A percentile compares a stretch with the other conserved stretches of the same genome.
Conservation (phyloP, 2,888 invertebrate species). For the Himalopsyche tibetana region DNA sequence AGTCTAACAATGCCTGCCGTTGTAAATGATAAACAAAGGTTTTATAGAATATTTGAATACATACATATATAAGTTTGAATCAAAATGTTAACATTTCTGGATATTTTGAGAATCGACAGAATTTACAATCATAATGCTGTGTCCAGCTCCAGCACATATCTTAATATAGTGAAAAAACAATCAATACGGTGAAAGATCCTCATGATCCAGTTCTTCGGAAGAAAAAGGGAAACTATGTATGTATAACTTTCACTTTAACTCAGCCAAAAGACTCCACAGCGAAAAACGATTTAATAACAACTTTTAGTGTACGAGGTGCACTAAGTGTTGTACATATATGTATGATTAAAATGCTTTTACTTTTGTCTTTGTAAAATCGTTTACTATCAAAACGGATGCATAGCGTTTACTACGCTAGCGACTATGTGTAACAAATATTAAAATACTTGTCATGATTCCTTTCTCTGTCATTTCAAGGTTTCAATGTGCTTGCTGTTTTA, state of each 20-base stretch:
- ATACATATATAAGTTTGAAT: too few relatives aligned
- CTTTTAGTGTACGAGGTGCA: too few relatives aligned
- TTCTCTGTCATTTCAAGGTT: slow-evolving; percentile 1
- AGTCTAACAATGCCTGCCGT: too few relatives aligned
- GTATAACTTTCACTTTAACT: background rate
- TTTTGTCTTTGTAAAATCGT: slow-evolving; percentile 6
- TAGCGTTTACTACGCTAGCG: background rate
- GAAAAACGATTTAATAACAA: background rate
- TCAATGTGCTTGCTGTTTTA: background rate
- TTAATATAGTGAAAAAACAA: too few relatives aligned
- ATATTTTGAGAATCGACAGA: too few relatives aligned
- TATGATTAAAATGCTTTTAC: slow-evolving; percentile 12
- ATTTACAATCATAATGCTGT: too few relatives aligned
- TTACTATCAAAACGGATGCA: background rate
- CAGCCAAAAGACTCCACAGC: background rate
- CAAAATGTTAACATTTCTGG: too few relatives aligned
- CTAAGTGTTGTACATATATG: background rate
- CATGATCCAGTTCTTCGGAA: too few relatives aligned
- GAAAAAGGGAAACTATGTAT: background rate
- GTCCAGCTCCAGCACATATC: too few relatives aligned
- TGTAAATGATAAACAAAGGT: too few relatives aligned
- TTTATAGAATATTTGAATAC: too few relatives aligned
- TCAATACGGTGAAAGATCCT: too few relatives aligned
- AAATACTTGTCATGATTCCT: background rate
- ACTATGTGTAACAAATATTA: background rate